Base-by-base conservation (phyloP, 2,113 vertebrate species). In the Rana temporaria region DNA sequence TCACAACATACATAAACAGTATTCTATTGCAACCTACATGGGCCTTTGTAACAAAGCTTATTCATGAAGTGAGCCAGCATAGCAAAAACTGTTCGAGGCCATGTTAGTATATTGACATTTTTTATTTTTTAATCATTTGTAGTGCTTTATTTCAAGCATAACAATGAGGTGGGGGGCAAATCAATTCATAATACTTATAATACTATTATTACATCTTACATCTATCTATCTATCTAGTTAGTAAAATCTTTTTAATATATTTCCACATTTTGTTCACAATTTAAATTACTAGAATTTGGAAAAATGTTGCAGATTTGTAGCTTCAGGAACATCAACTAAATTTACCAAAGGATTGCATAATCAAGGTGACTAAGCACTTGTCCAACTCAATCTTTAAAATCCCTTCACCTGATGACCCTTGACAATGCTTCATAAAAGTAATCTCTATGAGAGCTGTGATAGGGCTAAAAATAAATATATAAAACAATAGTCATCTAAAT, bases 1-100 rank as follows among this genome's bases (percentile, higher is more conserved):
- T 56, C 32, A 60, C 14, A 59, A 74, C 55, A 74, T 20, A 74
- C 60, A 75, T 42, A 60, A 75, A 75, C 20, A 16, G 26, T 15
- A 22, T 75, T 32, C 26, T 6, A 30, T 22, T 74, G 12, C 8
- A 38, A 9, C 4, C n/a, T 74, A 42, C 2, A 60, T n/a, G 32
- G 38, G 59, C 59, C 56, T 22, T 30, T 32, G 34, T 38, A 56
- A 60, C 16, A 22, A 18, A 75, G 57, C 60, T 75, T 75, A 42
- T 75, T 42, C 22, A 74, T 59, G 38, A 74, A 59, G 26, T 75
- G n/a, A 19, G 34, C n/a, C 34, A 74, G 55, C 32, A 4, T 8
- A 19, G 55, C 30, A 20, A 2, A 38, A 19, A 38, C 34, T 9
- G 20, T 19, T 19, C 12, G 20, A 3, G 18, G 19, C 2, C 1